phyloP scores from a whole-genome alignment of 1,140 invertebrate species.

The Whitmania pigra region DNA sequence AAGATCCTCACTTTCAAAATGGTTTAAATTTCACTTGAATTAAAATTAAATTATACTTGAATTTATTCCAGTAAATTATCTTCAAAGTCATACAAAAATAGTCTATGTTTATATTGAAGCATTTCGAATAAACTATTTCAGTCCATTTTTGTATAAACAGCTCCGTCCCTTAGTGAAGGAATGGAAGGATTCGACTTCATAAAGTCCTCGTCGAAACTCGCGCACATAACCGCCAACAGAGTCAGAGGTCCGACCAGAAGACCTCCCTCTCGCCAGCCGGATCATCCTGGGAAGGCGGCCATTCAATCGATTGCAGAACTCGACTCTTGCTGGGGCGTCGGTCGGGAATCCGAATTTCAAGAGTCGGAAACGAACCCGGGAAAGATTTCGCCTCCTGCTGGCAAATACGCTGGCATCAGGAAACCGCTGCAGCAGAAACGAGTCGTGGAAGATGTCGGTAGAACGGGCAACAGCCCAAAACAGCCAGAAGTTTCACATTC shows the following conservation, averaged over 20 bases:
- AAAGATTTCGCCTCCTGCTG: neutral
- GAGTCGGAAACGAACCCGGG: neutral
- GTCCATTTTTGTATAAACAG: too few relatives aligned
- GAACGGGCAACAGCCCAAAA: neutral
- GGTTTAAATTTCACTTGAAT: too few relatives aligned
- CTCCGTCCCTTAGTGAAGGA: too few relatives aligned
- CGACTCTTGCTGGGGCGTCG: neutral
- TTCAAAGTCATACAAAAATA: too few relatives aligned
- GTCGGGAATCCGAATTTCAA: neutral
- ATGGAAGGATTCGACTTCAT: too few relatives aligned
- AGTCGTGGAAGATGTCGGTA: too few relatives aligned
- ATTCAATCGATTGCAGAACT: neutral
- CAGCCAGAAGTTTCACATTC: neutral
- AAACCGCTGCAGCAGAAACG: neutral
- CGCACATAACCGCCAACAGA: constrained; percentile 15
- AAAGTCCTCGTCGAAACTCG: neutral
- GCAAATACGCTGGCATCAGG: neutral
- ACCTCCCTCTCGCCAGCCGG: neutral
- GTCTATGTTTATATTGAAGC: too few relatives aligned
- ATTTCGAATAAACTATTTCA: too few relatives aligned
- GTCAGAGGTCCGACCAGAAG: constrained; percentile 5
- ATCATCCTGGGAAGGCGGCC: neutral
- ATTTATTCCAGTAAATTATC: too few relatives aligned
- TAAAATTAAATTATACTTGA: too few relatives aligned
- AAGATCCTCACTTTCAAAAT: too few relatives aligned